Conservation (phyloP, 2,888 invertebrate genomes). For the Biston stratarius region DNA sequence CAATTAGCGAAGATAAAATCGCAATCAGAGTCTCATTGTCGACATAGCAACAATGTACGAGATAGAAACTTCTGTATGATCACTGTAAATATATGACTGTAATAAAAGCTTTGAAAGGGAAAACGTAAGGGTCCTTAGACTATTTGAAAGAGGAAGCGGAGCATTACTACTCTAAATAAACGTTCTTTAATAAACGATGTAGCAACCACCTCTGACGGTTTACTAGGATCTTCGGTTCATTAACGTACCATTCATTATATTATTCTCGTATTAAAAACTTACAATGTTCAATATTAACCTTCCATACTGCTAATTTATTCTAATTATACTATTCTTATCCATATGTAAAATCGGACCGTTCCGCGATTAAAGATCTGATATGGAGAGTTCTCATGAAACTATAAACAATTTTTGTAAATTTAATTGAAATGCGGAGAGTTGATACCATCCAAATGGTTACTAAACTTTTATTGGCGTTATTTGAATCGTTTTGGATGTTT, state of each 20-base stretch:
- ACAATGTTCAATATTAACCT: slow-evolving; percentile 35
- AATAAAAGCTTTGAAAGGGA: slow-evolving; percentile 27
- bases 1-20: slow-evolving; percentile 45
- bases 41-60: slow-evolving; percentile 32
- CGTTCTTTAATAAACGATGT: slow-evolving; percentile 24
- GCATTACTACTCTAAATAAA: slow-evolving; percentile 26
- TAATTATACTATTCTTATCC: slow-evolving; percentile 42
- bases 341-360: slow-evolving; percentile 43
- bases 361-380: slow-evolving; percentile 48
- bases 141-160: slow-evolving; percentile 13
- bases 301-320: slow-evolving; percentile 39
- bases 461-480: slow-evolving; percentile 16
- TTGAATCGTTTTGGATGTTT: slow-evolving; percentile 13
- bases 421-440: slow-evolving; percentile 44
- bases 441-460: slow-evolving; percentile 49
- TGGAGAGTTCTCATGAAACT: slow-evolving; percentile 49
- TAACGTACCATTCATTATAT: slow-evolving; percentile 17
- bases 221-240: slow-evolving; percentile 35
- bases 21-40: slow-evolving; percentile 46
- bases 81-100: slow-evolving; percentile 23
- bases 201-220: slow-evolving; percentile 7
- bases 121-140: slow-evolving; percentile 9
- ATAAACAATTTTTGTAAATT: slow-evolving; percentile 45
- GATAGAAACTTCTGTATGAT: slow-evolving; percentile 14
- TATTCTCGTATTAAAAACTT: slow-evolving; percentile 23